Percentiles rank a stretch among this genome's conserved stretches.
phyloP scores from a whole-genome alignment of 2,113 vertebrate species.

The Nansenia antarctica region DNA sequence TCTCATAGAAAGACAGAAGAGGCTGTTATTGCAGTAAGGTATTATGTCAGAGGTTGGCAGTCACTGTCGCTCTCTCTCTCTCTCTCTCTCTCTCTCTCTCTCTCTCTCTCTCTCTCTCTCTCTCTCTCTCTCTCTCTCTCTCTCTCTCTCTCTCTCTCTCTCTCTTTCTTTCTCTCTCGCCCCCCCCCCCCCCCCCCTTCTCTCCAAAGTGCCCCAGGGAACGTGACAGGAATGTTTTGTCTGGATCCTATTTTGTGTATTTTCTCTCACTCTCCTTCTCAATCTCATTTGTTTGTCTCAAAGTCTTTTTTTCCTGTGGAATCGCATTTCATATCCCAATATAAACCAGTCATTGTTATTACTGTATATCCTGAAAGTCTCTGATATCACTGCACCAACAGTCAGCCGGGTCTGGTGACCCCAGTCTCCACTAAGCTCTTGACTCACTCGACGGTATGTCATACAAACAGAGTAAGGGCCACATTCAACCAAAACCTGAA shows the following conservation, averaged over 20 bases:
- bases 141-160: too few species aligned
- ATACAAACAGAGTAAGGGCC: background rate
- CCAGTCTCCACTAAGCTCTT: too few species aligned
- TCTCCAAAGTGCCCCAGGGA: background rate
- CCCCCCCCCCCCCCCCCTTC: too few species aligned
- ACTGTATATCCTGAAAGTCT: background rate
- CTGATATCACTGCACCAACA: background rate
- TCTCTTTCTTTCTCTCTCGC: too few species aligned
- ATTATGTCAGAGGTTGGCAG: background rate
- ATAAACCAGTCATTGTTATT: background rate
- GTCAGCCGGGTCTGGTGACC: too few species aligned
- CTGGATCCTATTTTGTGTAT: conserved; percentile 25
- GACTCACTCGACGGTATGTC: too few species aligned
- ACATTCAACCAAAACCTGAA: background rate
- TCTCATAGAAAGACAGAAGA: too few species aligned
- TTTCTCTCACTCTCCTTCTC: background rate
- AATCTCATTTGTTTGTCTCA: background rate
- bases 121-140: too few species aligned
- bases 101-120: too few species aligned
- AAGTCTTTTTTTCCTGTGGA: background rate
- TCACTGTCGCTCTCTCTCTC: too few species aligned
- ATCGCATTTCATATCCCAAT: background rate
- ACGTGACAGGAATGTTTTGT: conserved; percentile 28
- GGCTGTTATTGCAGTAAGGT: background rate
- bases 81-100: too few species aligned